Evolutionary conservation across 2,888 invertebrate species (phyloP).

Genomic region (Phaedon cochleariae): DNA sequence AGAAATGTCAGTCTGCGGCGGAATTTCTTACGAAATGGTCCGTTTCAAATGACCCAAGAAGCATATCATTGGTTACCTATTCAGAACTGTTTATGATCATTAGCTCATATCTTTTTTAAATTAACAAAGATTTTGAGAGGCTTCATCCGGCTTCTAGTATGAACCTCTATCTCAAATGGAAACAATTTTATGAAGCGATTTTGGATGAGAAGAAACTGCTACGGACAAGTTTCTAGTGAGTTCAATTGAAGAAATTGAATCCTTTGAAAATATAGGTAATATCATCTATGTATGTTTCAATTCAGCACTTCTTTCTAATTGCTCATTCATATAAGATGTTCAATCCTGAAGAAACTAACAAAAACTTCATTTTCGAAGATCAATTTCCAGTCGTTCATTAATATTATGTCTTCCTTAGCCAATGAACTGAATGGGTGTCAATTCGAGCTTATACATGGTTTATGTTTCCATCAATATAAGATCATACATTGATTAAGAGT

Average conservation of each 20-base stretch:
- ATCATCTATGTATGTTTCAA: no score
- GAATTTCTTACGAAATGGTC: background rate
- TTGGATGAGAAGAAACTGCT: background rate
- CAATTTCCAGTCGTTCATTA: no score
- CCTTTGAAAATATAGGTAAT: background rate
- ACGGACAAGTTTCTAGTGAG: background rate
- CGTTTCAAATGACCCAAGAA: conserved; percentile 1
- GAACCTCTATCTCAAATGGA: conserved; percentile 3
- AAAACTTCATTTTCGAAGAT: no score
- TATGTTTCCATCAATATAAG: no score
- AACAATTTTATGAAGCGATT: conserved; percentile 1
- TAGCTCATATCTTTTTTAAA: background rate
- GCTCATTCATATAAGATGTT: no score
- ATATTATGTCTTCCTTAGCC: no score
- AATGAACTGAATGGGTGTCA: no score
- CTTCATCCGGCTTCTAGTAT: background rate
- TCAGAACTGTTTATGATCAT: background rate
- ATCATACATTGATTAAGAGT: no score
- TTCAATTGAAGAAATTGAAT: conserved; percentile 4
- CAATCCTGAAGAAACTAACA: no score
- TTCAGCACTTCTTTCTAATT: no score
- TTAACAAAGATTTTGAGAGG: conserved; percentile 6
- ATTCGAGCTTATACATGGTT: no score
- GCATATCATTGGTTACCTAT: background rate
- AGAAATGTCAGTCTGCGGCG: background rate